These are phyloP conservation scores for Nyctalus aviator DNA, from an alignment of 2,797 vertebrate species.

Conservation along the genomic window DNA sequence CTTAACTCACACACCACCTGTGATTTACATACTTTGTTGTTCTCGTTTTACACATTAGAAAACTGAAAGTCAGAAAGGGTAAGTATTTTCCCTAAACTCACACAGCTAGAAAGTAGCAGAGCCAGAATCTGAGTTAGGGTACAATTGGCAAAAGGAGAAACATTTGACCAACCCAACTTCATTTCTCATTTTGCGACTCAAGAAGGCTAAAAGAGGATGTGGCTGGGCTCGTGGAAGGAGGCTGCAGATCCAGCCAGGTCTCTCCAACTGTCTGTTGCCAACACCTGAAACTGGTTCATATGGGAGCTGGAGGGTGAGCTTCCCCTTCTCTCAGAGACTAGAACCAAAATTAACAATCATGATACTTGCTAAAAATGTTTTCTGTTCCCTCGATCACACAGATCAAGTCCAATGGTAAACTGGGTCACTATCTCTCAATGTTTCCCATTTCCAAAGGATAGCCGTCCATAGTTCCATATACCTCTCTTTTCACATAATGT, in stretches of 20 bases:
- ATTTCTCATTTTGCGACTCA: background rate
- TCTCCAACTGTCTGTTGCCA: background rate
- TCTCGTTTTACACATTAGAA: constrained; percentile 12
- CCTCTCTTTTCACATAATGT: background rate
- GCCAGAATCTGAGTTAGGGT: background rate
- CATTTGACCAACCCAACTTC: background rate
- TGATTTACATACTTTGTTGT: background rate
- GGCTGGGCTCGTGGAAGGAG: background rate
- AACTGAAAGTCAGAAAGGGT: background rate
- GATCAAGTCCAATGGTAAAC: background rate
- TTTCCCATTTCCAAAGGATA: constrained; percentile 7
- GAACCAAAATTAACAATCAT: background rate
- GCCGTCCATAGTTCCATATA: background rate
- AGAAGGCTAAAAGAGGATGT: background rate
- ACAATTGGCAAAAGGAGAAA: background rate
- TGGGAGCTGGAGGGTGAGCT: background rate
- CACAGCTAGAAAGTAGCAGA: background rate
- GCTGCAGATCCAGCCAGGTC: no score
- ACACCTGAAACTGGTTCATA: background rate
- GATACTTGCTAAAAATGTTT: constrained; percentile 2
- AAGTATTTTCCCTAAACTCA: background rate
- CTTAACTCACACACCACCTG: background rate
- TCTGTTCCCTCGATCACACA: background rate
- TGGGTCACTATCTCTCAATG: background rate
- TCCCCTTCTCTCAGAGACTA: background rate